Conservation (phyloP, 2,797 vertebrate species). For the Pyrrhura leucotis region DNA sequence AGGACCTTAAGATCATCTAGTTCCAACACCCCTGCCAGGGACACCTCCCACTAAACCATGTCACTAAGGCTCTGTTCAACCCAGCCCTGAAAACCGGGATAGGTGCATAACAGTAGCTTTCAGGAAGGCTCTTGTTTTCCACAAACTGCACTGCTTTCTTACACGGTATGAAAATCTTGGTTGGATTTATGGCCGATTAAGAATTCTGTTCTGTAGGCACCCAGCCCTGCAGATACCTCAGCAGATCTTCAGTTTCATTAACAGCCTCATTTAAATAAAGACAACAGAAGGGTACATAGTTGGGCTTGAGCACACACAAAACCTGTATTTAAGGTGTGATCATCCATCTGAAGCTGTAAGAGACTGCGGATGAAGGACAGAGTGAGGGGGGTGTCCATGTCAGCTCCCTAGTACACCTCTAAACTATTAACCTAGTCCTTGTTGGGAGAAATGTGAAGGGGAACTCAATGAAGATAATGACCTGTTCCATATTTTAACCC, state of each 20-base stretch:
- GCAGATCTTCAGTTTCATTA: not conserved
- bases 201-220: not conserved
- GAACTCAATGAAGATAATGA: not conserved
- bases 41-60: no score
- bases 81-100: no score
- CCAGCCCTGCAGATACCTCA: not conserved
- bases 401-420: not conserved
- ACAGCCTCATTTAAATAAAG: not conserved
- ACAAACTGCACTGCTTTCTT: not conserved
- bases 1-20: no score
- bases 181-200: constrained; percentile 4
- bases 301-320: accelerated
- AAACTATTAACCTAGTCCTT: not conserved
- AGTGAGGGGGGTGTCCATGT: accelerated
- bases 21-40: no score
- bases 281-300: accelerated
- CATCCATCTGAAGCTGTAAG: not conserved
- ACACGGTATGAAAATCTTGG: not conserved
- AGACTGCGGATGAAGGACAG: not conserved
- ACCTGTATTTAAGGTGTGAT: accelerated
- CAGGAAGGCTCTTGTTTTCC: not conserved
- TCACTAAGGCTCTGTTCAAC: no score
- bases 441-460: not conserved
- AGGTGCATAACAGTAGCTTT: constrained; percentile 11
- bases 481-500: not conserved